phyloP scores from a whole-genome alignment of 2,113 vertebrate species.

The Microtus pennsylvanicus region DNA sequence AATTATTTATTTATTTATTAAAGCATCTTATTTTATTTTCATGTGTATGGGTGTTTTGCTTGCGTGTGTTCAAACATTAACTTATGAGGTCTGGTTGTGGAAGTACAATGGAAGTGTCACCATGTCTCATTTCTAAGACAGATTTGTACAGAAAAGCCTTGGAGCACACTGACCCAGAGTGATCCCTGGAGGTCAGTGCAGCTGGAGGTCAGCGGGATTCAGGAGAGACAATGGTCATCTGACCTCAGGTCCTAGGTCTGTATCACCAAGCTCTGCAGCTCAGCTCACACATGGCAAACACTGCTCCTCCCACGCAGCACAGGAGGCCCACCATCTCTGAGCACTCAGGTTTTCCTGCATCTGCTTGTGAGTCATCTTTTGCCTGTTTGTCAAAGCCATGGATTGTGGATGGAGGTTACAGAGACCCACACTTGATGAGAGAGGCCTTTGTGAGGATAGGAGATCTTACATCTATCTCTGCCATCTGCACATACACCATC shows the following conservation, averaged over 20 bases:
- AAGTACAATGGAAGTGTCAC: too few species aligned
- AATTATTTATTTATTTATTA: too few species aligned
- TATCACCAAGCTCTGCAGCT: neutral
- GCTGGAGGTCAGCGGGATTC: neutral
- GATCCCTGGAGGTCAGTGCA: neutral
- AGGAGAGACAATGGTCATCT: neutral
- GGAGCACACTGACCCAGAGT: neutral
- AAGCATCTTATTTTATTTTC: too few species aligned
- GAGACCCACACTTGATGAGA: neutral
- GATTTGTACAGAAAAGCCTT: neutral
- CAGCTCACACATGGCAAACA: neutral
- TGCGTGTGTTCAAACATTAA: neutral
- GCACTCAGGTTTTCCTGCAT: rapidly evolving
- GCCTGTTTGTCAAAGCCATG: neutral
- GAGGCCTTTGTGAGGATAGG: neutral
- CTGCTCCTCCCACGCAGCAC: neutral
- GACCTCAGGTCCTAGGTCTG: neutral
- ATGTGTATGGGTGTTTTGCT: too few species aligned
- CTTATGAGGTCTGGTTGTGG: neutral
- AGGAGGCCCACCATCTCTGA: neutral
- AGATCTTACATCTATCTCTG: slow-evolving; percentile 17
- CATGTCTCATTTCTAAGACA: neutral
- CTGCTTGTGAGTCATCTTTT: neutral
- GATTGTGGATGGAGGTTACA: neutral
- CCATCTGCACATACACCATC: slow-evolving; percentile 39